Percentiles rank a stretch among this genome's conserved stretches.
Evolutionary conservation across 2,888 invertebrate genomes (phyloP).

Genomic region (Stomorhina lunata): DNA sequence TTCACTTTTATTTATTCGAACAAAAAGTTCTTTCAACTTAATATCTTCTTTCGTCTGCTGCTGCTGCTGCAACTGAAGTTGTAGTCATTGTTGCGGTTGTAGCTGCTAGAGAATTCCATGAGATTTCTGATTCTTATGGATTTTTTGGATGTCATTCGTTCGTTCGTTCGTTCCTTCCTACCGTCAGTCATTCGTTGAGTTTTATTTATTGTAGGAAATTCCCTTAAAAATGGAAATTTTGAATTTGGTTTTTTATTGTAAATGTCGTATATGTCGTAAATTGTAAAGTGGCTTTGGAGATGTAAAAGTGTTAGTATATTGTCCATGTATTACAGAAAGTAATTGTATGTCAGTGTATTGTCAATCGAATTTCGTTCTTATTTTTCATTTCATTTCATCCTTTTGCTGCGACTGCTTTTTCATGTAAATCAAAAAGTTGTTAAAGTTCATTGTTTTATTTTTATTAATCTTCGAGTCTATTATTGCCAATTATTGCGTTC

Average conservation of each 20-base stretch:
- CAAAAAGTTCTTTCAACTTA: slow-evolving; percentile 58
- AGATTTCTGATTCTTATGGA: slow-evolving; percentile 33
- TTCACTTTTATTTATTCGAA: slow-evolving; percentile 50
- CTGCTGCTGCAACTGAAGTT: not conserved
- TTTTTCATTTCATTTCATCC: not conserved
- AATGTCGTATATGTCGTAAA: not conserved
- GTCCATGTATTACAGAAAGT: not conserved
- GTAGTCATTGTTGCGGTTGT: not conserved
- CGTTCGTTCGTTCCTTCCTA: slow-evolving; percentile 18
- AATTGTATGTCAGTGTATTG: slow-evolving; percentile 50
- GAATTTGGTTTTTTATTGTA: slow-evolving; percentile 4
- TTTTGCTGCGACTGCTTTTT: not conserved
- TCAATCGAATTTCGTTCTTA: slow-evolving; percentile 36
- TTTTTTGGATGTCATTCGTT: slow-evolving; percentile 6
- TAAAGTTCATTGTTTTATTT: slow-evolving; percentile 43
- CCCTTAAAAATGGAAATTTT: slow-evolving; percentile 38
- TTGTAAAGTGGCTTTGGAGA: not conserved
- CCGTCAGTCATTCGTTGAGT: no score
- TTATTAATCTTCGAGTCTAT: slow-evolving; percentile 47
- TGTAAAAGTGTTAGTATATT: not conserved
- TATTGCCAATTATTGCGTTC: not conserved
- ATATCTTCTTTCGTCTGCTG: slow-evolving; percentile 39
- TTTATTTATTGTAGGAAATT: slow-evolving; percentile 58
- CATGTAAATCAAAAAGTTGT: slow-evolving; percentile 61
- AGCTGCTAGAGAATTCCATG: not conserved